phyloP scores from a whole-genome alignment of 2,888 invertebrate species.

The Caenorhabditis angaria region DNA sequence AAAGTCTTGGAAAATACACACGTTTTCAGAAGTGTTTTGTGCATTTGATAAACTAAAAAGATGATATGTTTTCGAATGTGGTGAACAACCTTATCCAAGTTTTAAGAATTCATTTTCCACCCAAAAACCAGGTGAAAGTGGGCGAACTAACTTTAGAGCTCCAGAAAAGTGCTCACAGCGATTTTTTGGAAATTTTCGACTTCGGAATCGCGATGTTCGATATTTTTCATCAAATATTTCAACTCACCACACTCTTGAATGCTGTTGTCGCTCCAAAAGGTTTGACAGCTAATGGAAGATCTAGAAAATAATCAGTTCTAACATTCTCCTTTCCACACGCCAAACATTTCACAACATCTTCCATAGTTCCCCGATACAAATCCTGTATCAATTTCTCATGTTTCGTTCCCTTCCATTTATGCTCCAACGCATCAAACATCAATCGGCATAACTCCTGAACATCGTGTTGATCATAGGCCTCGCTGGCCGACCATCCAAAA shows the following conservation, averaged over 20 bases:
- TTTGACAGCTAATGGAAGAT: slow-evolving; percentile 85
- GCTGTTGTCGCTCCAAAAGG: slow-evolving; percentile 83
- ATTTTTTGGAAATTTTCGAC: too few relatives aligned
- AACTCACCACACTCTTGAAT: slow-evolving; percentile 82
- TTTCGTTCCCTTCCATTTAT: slow-evolving; percentile 82
- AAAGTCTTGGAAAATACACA: too few relatives aligned
- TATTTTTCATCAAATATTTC: too few relatives aligned
- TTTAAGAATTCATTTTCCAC: too few relatives aligned
- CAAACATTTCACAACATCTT: slow-evolving; percentile 88
- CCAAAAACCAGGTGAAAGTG: too few relatives aligned
- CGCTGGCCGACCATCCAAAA: slow-evolving; percentile 89
- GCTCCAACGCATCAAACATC: slow-evolving; percentile 89
- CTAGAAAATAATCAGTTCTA: slow-evolving; percentile 84
- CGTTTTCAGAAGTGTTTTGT: too few relatives aligned
- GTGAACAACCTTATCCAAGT: too few relatives aligned
- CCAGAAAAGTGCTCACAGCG: too few relatives aligned
- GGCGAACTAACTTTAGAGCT: too few relatives aligned
- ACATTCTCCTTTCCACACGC: slow-evolving; percentile 84
- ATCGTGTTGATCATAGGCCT: slow-evolving; percentile 91
- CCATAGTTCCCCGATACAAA: slow-evolving; percentile 83
- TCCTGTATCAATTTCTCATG: slow-evolving; percentile 85
- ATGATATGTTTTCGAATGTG: too few relatives aligned
- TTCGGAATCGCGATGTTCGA: too few relatives aligned
- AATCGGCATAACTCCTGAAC: slow-evolving; percentile 88
- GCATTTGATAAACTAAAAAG: too few relatives aligned